Conservation (phyloP, 1,140 invertebrate genomes). For the Polyergus mexicanus region DNA sequence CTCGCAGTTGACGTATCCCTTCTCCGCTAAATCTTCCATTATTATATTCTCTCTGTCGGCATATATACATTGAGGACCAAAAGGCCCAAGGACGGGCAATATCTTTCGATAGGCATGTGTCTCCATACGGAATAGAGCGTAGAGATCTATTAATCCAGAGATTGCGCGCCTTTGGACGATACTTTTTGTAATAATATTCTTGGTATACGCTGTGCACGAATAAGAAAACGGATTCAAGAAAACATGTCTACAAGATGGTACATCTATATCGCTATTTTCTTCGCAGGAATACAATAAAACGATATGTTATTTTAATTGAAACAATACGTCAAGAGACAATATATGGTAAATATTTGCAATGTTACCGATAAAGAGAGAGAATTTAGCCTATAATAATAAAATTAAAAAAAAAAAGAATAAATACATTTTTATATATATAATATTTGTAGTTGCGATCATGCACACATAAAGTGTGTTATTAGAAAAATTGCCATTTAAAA, state of each 20-base stretch:
- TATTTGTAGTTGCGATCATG: background rate
- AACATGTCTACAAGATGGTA: background rate
- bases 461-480: background rate
- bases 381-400: background rate
- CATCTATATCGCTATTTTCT: background rate
- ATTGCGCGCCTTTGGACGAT: constrained; percentile 28
- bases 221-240: constrained; percentile 29
- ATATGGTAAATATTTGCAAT: no score
- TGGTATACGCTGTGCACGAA: constrained; percentile 72
- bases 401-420: background rate
- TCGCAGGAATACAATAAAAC: background rate
- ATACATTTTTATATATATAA: no score
- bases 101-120: constrained; percentile 75
- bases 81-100: constrained; percentile 68
- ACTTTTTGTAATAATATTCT: constrained; percentile 78
- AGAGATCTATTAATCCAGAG: constrained; percentile 51
- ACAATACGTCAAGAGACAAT: background rate
- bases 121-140: constrained; percentile 77
- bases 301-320: background rate
- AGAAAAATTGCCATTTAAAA: background rate
- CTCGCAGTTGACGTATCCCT: constrained; percentile 78
- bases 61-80: constrained; percentile 75
- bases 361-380: no score
- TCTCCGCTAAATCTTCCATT: constrained; percentile 82
- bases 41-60: constrained; percentile 78